Base-by-base conservation (phyloP, 2,888 invertebrate species). In the Hydrotaea cyrtoneurina region DNA sequence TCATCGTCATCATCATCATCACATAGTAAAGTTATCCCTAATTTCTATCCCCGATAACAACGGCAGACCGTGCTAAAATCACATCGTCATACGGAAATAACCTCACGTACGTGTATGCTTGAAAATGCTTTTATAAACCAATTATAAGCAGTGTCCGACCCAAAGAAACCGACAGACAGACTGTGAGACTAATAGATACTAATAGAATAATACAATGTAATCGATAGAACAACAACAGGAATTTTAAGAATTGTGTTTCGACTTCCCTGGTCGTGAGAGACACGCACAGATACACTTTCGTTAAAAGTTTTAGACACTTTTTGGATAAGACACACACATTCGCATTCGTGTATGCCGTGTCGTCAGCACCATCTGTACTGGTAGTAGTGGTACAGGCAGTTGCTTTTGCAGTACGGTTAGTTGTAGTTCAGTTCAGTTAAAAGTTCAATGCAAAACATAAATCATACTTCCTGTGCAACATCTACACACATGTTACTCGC, bases 401-500 rank as follows among this genome's bases (percentile, higher is more conserved):
- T 17, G 31, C 39, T 39, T 36, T 43, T 10, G 21, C 19, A 19
- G 39, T 46, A 13, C 17, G 43, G 36, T 23, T 69, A n/a, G 66
- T 19, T 69, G 46, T 46, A 15, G 46, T 66, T 39, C 66, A n/a
- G 43, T 43, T 77, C 64, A 62, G 80, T 84, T 75, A 59, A 69
- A 82, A 85, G 85, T 85, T 85, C 82, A 84, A 86, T 83, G 81
- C 75, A 79, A 80, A 86, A 83, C 85, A 86, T 86, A 86, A 86
- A 86, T 86, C 86, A 86, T 86, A 85, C 80, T 82, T 85, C 85
- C 80, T 82, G 78, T 76, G 76, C 80, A 85, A 55, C 26, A 69
- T 19, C 23, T 43, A 46, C 31, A 57, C 80, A 83, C 78, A 86
- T 77, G 83, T 59, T 78, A 80, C 82, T 55, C 15, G 39, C 26